A percentile compares a stretch with the other conserved stretches of the same genome.
These are phyloP conservation scores for Synanthedon formicaeformis DNA, from an alignment of 2,888 invertebrate genomes.

Conservation along the genomic window DNA sequence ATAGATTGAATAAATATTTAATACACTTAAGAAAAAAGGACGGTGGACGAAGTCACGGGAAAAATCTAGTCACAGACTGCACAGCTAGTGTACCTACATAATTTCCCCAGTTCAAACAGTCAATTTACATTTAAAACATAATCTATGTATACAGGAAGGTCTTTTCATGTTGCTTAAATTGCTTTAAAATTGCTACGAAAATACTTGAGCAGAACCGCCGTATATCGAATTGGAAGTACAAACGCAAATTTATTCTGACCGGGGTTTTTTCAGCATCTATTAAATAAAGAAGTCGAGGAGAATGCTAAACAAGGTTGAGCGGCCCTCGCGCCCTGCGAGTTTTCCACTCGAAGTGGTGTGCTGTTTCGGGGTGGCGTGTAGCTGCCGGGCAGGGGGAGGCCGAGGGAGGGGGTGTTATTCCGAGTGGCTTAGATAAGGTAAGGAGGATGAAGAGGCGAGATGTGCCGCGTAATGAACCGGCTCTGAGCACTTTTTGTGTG, in stretches of 20 bases:
- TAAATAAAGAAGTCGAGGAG: slow-evolving; percentile 69
- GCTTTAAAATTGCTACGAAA: too few species aligned
- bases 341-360: slow-evolving; percentile 66
- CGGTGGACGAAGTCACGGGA: too few species aligned
- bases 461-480: slow-evolving; percentile 68
- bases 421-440: slow-evolving; percentile 69
- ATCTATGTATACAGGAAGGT: slow-evolving; percentile 7
- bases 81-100: too few species aligned
- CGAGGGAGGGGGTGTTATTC: slow-evolving; percentile 47
- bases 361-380: slow-evolving; percentile 28
- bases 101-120: too few species aligned
- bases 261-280: slow-evolving; percentile 65
- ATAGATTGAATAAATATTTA: too few species aligned
- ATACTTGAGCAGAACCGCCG: slow-evolving; percentile 11
- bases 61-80: too few species aligned
- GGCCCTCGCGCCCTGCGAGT: slow-evolving; percentile 66
- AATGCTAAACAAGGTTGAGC: slow-evolving; percentile 70
- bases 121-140: background rate
- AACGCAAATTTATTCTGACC: slow-evolving; percentile 65
- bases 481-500: slow-evolving; percentile 67
- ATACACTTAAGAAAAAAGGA: too few species aligned
- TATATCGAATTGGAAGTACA: slow-evolving; percentile 34
- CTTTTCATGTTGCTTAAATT: too few species aligned
- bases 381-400: slow-evolving; percentile 15
- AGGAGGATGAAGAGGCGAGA: slow-evolving; percentile 69